Evolutionary conservation across 2,888 invertebrate species (phyloP), one percentile per base, ranked within the genome.

Genomic region (Xanthorhoe designata): DNA sequence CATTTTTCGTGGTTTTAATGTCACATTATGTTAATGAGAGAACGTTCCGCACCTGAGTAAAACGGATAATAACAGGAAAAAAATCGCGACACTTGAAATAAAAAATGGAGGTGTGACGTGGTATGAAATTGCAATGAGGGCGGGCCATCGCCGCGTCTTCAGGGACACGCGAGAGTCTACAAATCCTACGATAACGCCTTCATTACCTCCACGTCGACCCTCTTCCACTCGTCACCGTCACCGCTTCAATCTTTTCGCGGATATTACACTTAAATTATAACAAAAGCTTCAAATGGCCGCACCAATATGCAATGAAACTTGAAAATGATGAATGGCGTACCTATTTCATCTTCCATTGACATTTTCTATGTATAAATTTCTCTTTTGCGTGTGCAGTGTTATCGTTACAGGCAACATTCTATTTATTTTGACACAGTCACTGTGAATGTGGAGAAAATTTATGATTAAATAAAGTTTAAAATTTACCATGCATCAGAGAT

Each of bases 151-250:
- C 45, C 62, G 57, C 66, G 73, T 75, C 61, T 71, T 71, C 57
- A 52, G 71, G 68, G 73, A 63, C 66, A 66, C 61, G 69, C 52
- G 52, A 50, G 66, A 59, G 70, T 72, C 82, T 77, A 85, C 88
- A 87, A 89, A 89, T 89, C 85, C 84, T 77, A 80, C 83, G 86
- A 85, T 88, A 90, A 87, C 82, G 82, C 86, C 88, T 90, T 90
- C 90, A 92, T 92, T 91, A 90, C 89, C 83, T 83, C 83, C 85
- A 88, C 83, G 91, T 92, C 92, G 88, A 91, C 92, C 92, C 92
- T 91, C 90, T 84, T 92, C 91, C 42, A 64, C 75, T 73, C 84
- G 85, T 89, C 87, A 87, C 84, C 86, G 87, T 87, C 88, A 86
- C 81, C 79, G 75, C 87, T 86, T 87, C 90, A 90, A 91, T 91